phyloP scores from a whole-genome alignment of 2,888 invertebrate species.

The Meiosimyza platycephala region DNA sequence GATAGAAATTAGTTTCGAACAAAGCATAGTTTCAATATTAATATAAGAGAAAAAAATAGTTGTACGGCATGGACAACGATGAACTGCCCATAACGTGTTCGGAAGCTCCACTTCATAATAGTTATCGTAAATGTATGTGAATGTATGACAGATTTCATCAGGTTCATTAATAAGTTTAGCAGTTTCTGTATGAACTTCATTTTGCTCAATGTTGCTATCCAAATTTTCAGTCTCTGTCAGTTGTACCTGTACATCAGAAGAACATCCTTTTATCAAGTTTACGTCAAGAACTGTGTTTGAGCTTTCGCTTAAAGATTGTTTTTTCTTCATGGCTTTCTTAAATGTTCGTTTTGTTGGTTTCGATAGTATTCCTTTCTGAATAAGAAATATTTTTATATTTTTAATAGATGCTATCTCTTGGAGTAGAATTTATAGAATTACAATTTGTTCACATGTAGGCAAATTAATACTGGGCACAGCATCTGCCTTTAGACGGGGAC shows the following conservation, averaged over 20 bases:
- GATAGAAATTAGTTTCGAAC: slow-evolving; percentile 48
- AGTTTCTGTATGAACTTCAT: slow-evolving; percentile 5
- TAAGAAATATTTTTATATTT: neutral
- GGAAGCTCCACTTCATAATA: slow-evolving; percentile 50
- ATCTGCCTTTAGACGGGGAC: slow-evolving; percentile 49
- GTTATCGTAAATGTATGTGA: slow-evolving; percentile 47
- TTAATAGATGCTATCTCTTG: neutral
- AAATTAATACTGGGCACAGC: slow-evolving; percentile 54
- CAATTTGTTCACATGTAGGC: slow-evolving; percentile 35
- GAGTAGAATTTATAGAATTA: slow-evolving; percentile 14
- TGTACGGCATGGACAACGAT: slow-evolving; percentile 51
- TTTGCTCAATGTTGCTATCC: neutral
- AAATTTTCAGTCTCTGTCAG: neutral
- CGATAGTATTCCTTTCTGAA: neutral
- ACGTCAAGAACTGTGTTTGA: neutral
- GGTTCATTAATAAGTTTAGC: slow-evolving; percentile 15
- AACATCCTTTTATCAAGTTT: too few species aligned
- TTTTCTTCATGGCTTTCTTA: neutral
- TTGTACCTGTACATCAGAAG: neutral
- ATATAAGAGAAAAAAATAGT: slow-evolving; percentile 50
- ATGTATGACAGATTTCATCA: neutral
- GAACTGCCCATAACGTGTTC: slow-evolving; percentile 53
- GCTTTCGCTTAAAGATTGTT: neutral
- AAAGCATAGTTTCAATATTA: slow-evolving; percentile 42
- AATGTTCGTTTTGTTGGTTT: neutral